Evolutionary conservation across 2,797 vertebrate species (phyloP), one percentile per base, ranked within the genome.

Genomic region (Semaprochilodus insignis): DNA sequence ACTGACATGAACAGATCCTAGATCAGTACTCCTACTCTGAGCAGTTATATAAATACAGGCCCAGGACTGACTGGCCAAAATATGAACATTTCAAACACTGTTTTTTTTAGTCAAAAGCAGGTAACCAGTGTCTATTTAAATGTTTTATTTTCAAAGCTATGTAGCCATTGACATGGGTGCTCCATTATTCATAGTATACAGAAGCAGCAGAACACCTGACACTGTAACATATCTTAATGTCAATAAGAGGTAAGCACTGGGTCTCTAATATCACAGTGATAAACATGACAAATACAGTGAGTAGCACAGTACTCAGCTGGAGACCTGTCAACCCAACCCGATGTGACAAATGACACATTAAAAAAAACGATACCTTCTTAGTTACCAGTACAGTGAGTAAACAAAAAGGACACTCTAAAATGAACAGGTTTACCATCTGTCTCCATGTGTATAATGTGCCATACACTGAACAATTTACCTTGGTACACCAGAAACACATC

Each of bases 71-170:
- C 21, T n/a, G 6, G 7, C 55, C 55, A n/a, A 73, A 52, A 55
- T 23, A 36, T 11, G 23, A 55, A 55, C 17, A 40, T 25, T 62
- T 27, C 3, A 21, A 48, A 6, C 14, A 25, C 59, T 23, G 60
- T 59, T 71, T 23, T 23, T 15, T 0, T 23, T 25, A 59, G 4
- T 73, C 19, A 67, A 15, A 31, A 74, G 14, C 36, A 25, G 65
- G 8, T 23, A 74, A 16, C 63, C 8, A 16, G 27, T 27, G 36
- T 67, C 23, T 14, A 72, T 19, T 44, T 70, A 76, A 66, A 66
- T 34, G 11, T 59, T 86, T 82, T 86, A 86, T 82, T 81, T 82
- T 76, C 72, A 54, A 74, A 73, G 25, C 73, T 36, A 52, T 48
- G 4, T 51, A 77, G 48, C 25, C n/a, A 81, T 31, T 65, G 44